These are phyloP conservation scores for Hedya salicella DNA, from an alignment of 2,888 invertebrate genomes.

Conservation along the genomic window DNA sequence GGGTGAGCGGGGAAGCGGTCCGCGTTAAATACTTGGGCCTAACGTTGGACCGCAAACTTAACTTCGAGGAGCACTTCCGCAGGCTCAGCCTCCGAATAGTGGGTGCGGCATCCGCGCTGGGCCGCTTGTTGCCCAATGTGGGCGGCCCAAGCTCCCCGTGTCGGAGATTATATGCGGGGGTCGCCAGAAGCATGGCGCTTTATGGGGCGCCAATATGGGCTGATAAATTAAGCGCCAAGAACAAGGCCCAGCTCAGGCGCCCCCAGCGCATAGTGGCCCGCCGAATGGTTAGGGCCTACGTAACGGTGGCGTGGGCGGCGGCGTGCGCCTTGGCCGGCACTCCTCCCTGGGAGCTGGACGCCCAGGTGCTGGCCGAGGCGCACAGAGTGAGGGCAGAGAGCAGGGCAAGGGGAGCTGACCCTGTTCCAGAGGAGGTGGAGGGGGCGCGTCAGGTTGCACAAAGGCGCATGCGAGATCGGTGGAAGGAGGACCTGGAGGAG, in stretches of 20 bases:
- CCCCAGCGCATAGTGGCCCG: conserved; percentile 6
- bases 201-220: conserved; percentile 22
- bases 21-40: conserved; percentile 40
- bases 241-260: conserved; percentile 1
- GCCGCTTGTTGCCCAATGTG: not conserved
- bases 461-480: no score
- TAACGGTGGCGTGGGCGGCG: no score
- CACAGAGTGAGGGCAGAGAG: no score
- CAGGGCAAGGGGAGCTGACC: no score
- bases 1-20: conserved; percentile 20
- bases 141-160: not conserved
- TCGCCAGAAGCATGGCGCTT: not conserved
- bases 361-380: no score
- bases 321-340: no score
- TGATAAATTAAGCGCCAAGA: not conserved
- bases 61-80: conserved; percentile 27
- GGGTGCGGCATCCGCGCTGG: not conserved
- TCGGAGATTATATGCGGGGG: not conserved
- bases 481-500: no score
- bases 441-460: no score
- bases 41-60: conserved; percentile 26
- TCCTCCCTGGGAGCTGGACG: no score
- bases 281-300: not conserved
- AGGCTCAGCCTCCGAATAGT: conserved; percentile 41
- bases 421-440: no score